phyloP scores from a whole-genome alignment of 2,888 invertebrate genomes.

The Eupithecia dodoneata region DNA sequence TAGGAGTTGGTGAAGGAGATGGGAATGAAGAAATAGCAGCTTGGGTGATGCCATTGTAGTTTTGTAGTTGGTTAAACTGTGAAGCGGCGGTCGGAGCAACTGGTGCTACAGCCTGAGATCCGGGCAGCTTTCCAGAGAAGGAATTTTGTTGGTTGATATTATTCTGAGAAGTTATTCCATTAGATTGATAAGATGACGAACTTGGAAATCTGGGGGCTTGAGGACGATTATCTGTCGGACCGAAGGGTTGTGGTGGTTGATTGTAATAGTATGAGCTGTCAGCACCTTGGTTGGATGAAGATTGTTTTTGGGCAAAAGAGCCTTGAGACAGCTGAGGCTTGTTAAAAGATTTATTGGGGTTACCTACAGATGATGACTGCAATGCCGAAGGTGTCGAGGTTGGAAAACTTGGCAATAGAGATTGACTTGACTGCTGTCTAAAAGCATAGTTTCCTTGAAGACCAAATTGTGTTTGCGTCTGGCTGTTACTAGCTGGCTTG shows the following conservation, averaged over 20 bases:
- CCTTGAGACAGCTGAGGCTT: slow-evolving; percentile 8
- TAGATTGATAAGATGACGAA: slow-evolving; percentile 54
- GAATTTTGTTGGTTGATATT: slow-evolving; percentile 35
- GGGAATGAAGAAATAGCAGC: slow-evolving; percentile 63
- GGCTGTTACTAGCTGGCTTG: slow-evolving; percentile 21
- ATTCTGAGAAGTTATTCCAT: slow-evolving; percentile 44
- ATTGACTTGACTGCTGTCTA: slow-evolving; percentile 31
- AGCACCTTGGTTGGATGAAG: slow-evolving; percentile 48
- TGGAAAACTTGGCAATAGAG: slow-evolving; percentile 21
- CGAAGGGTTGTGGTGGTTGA: slow-evolving; percentile 62
- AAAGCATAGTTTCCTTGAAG: slow-evolving; percentile 25
- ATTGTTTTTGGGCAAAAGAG: slow-evolving; percentile 33
- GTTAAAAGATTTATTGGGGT: not conserved
- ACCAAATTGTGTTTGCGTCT: slow-evolving; percentile 24
- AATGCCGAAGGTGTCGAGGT: slow-evolving; percentile 26
- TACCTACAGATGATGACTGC: slow-evolving; percentile 3
- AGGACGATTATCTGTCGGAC: slow-evolving; percentile 41
- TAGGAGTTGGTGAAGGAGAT: slow-evolving; percentile 50
- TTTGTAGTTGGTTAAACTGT: slow-evolving; percentile 34
- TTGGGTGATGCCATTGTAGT: slow-evolving; percentile 61
- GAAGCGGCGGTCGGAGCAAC: slow-evolving; percentile 41
- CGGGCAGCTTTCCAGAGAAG: slow-evolving; percentile 38
- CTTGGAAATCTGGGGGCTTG: slow-evolving; percentile 53
- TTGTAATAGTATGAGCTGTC: slow-evolving; percentile 68
- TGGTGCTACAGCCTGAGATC: slow-evolving; percentile 43